These are phyloP conservation scores for Dipus sagitta DNA, from an alignment of 2,797 vertebrate genomes.

Conservation along the genomic window DNA sequence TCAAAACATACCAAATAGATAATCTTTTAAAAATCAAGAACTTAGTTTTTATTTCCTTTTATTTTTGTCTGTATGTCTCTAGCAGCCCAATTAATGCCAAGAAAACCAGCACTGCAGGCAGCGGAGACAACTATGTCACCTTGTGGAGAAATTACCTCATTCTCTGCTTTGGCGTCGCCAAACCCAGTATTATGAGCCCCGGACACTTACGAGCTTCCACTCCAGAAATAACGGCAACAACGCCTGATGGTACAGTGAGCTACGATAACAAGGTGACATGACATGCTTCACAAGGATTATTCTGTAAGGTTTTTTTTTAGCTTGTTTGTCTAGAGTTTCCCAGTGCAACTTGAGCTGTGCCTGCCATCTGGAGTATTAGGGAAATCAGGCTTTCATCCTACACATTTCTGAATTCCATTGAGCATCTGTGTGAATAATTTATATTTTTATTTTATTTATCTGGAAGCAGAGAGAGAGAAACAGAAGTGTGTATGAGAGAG, in stretches of 20 bases:
- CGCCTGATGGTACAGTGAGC: slow-evolving; percentile 96
- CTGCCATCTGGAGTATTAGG: slow-evolving; percentile 71
- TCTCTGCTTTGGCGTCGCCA: slow-evolving; percentile 98
- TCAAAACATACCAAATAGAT: background rate
- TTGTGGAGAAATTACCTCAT: slow-evolving; percentile 99
- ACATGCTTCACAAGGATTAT: slow-evolving; percentile 67
- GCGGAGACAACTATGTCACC: slow-evolving; percentile 95
- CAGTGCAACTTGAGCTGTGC: slow-evolving; percentile 53
- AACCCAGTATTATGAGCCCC: slow-evolving; percentile 99
- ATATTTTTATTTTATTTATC: no score
- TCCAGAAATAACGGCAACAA: slow-evolving; percentile 98
- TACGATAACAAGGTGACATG: slow-evolving; percentile 95
- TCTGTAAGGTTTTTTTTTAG: slow-evolving; percentile 75
- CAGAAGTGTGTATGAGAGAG: no score
- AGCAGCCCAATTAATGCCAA: slow-evolving; percentile 98
- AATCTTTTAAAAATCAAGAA: slow-evolving; percentile 45
- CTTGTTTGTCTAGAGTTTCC: slow-evolving; percentile 72
- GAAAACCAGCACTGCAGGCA: slow-evolving; percentile 95
- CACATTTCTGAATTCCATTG: slow-evolving; percentile 67
- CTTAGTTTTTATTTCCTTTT: slow-evolving; percentile 5
- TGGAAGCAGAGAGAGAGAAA: no score
- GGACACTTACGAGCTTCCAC: slow-evolving; percentile 98
- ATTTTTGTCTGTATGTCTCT: slow-evolving; percentile 69
- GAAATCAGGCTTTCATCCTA: slow-evolving; percentile 57
- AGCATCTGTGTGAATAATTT: background rate